phyloP scores from a whole-genome alignment of 2,113 vertebrate genomes.

The Axis porcinus region DNA sequence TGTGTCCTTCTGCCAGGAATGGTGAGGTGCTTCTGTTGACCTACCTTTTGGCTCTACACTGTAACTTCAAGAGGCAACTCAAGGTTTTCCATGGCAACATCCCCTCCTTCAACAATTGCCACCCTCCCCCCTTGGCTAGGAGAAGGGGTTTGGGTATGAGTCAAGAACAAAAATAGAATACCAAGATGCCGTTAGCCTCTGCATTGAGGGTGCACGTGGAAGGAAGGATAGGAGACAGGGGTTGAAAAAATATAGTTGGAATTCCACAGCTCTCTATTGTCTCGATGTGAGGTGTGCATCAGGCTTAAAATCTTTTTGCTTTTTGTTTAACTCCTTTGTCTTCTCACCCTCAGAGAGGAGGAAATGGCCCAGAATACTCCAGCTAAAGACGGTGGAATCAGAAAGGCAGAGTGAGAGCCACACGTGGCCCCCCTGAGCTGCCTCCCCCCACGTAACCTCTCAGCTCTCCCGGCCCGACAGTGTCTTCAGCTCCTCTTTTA shows the following conservation, averaged over 20 bases:
- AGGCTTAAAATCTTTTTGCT: background rate
- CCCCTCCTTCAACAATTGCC: background rate
- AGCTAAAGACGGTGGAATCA: background rate
- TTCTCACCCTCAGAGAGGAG: background rate
- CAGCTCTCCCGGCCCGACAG: background rate
- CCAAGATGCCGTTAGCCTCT: background rate
- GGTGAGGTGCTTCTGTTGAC: background rate
- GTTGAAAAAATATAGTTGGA: background rate
- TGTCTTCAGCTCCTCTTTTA: background rate
- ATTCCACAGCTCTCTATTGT: background rate
- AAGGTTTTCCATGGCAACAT: background rate
- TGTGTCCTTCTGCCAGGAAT: background rate
- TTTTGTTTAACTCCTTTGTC: background rate
- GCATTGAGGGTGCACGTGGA: background rate
- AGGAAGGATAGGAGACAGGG: background rate
- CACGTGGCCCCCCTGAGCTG: background rate
- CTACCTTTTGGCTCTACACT: background rate
- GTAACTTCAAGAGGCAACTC: background rate
- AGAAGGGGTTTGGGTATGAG: background rate
- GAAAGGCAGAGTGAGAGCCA: background rate
- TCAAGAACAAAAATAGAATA: background rate
- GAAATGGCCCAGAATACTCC: background rate
- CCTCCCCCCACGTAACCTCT: background rate
- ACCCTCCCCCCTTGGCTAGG: background rate
- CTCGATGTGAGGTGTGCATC: background rate